Conservation (phyloP, 2,113 vertebrate species). For the Paracanthobrama guichenoti region DNA sequence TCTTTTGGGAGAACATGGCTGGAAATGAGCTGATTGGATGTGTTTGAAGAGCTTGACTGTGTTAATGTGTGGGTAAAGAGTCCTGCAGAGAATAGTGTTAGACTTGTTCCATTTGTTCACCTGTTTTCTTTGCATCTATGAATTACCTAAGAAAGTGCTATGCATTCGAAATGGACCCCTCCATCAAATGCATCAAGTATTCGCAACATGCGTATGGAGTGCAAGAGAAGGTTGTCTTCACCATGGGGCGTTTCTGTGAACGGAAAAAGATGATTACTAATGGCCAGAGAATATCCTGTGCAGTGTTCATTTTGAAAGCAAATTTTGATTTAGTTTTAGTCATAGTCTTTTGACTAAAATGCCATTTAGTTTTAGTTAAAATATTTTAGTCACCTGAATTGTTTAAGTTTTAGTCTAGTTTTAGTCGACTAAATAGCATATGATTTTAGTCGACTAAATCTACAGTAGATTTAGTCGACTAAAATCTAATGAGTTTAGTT, state of each 20-base stretch:
- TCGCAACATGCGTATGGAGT: conserved; percentile 17
- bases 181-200: conserved; percentile 19
- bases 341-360: too few species aligned
- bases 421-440: too few species aligned
- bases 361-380: too few species aligned
- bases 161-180: conserved; percentile 23
- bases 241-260: conserved; percentile 2
- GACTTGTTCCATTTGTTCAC: conserved; percentile 14
- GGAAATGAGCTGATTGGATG: conserved; percentile 1
- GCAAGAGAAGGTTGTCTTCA: conserved; percentile 22
- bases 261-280: not conserved
- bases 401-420: too few species aligned
- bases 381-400: too few species aligned
- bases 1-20: not conserved
- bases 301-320: too few species aligned
- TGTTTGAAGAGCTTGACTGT: not conserved
- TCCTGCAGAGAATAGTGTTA: not conserved
- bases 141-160: conserved; percentile 24
- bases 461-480: too few species aligned
- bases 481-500: too few species aligned
- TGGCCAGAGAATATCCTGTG: not conserved
- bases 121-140: conserved; percentile 23
- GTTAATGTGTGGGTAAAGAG: not conserved
- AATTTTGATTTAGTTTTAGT: too few species aligned
- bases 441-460: too few species aligned